These are phyloP conservation scores for Lucilia cuprina DNA, from an alignment of 1,140 invertebrate species.

Conservation along the genomic window DNA sequence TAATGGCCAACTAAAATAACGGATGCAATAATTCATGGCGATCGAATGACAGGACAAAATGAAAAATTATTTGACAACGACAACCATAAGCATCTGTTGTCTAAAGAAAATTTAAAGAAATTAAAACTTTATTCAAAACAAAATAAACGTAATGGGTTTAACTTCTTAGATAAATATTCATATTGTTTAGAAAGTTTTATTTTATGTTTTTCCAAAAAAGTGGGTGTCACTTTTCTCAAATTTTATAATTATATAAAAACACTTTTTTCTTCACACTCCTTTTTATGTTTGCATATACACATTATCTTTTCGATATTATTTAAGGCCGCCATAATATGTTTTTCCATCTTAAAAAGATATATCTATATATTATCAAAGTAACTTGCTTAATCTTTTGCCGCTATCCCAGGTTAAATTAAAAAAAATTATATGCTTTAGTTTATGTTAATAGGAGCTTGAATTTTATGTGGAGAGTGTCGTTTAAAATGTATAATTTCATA, in stretches of 20 bases:
- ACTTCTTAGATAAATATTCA: not conserved
- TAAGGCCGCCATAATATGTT: not conserved
- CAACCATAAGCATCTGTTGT: conserved; percentile 20
- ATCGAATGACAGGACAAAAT: conserved; percentile 32
- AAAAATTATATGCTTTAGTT: not conserved
- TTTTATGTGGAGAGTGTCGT: not conserved
- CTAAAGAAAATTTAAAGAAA: not conserved
- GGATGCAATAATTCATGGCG: conserved; percentile 30
- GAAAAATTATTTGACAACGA: conserved; percentile 32
- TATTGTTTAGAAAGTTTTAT: not conserved
- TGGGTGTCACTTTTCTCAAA: not conserved
- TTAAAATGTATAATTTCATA: too few species aligned
- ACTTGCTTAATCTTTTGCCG: too few species aligned
- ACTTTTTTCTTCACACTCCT: too few species aligned
- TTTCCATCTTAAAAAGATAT: too few species aligned
- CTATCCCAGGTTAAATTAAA: not conserved
- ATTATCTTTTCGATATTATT: not conserved
- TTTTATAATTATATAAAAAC: too few species aligned
- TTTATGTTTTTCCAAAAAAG: not conserved
- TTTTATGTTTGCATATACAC: too few species aligned
- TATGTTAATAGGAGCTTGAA: not conserved
- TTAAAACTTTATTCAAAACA: not conserved
- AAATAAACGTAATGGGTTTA: too few species aligned
- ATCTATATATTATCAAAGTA: too few species aligned
- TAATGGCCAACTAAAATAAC: not conserved